phyloP scores from a whole-genome alignment of 2,797 vertebrate species.

The Taenioides sp. region DNA sequence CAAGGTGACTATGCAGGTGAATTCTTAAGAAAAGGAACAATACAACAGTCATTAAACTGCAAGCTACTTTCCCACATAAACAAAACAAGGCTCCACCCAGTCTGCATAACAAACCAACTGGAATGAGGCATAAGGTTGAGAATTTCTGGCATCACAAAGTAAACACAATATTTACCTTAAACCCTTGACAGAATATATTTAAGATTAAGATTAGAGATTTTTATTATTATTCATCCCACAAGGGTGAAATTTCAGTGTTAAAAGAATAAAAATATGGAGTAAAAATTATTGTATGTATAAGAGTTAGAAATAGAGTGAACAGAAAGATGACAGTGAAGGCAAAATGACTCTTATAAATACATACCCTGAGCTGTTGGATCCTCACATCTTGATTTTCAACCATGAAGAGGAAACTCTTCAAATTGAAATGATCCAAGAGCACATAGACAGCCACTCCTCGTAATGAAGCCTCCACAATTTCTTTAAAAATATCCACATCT shows the following conservation, averaged over 20 bases:
- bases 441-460: constrained; percentile 90
- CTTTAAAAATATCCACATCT: constrained; percentile 95
- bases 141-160: not conserved
- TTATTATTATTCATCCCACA: too few species aligned
- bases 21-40: not conserved
- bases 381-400: constrained; percentile 89
- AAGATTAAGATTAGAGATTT: not conserved
- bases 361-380: constrained; percentile 90
- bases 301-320: too few species aligned
- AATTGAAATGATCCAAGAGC: constrained; percentile 87
- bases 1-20: not conserved
- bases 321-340: not conserved
- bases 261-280: too few species aligned
- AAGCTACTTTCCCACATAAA: constrained; percentile 10
- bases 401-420: constrained; percentile 88
- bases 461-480: constrained; percentile 87
- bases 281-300: too few species aligned
- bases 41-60: constrained; percentile 32
- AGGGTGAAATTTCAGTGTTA: too few species aligned
- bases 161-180: not conserved
- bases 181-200: not conserved
- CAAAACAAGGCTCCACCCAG: constrained; percentile 43
- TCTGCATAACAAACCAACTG: constrained; percentile 33
- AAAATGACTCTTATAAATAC: constrained; percentile 31
- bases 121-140: not conserved